Base-by-base conservation (phyloP, 2,797 vertebrate species). In the Crypturellus tataupa region DNA sequence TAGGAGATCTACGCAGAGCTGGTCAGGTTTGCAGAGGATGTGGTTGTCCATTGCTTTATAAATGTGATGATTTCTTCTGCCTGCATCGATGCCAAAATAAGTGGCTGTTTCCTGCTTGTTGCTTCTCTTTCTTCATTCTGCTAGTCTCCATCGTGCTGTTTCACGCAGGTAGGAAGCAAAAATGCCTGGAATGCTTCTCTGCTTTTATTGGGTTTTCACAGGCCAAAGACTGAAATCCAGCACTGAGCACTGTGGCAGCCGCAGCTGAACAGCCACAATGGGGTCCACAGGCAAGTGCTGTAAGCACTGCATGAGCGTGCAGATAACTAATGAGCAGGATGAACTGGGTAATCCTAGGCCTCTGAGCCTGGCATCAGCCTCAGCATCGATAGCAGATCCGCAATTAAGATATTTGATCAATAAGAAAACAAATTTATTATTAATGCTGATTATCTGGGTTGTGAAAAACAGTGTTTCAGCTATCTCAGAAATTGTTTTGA, bases 241-340 rank as follows among this genome's bases (percentile, higher is more conserved):
- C 12, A 21, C 31, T 27, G 73, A 68, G 25, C 15, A 24, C 39
- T 17, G 31, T 40, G 14, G 14, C 31, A 24, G 37, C 19, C 46
- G 31, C 15, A 4, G 33, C 49, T 40, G 16, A 72, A 3, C 1
- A 46, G 11, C 76, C 20, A 4, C 21, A 3, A 4, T 1, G 31
- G 59, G 29, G 39, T 25, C 51, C 29, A 6, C 2, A 31, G 51
- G 51, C 24, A 67, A 40, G n/a, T 19, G 70, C 37, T 29, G 33
- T 25, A 53, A 78, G 3, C 21, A 49, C 40, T 70, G 1, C 39
- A 8, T 6, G 73, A 40, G 44, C 12, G 23, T 2, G 4, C 18
- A 60, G 70, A 40, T 18, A 31, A 27, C 51, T 63, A 72, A 37
- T 58, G 56, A 40, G 27, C 27, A 21, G 31, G 24, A 53, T 58